phyloP scores from a whole-genome alignment of 2,797 vertebrate species.

The Distichodus sexfasciatus region DNA sequence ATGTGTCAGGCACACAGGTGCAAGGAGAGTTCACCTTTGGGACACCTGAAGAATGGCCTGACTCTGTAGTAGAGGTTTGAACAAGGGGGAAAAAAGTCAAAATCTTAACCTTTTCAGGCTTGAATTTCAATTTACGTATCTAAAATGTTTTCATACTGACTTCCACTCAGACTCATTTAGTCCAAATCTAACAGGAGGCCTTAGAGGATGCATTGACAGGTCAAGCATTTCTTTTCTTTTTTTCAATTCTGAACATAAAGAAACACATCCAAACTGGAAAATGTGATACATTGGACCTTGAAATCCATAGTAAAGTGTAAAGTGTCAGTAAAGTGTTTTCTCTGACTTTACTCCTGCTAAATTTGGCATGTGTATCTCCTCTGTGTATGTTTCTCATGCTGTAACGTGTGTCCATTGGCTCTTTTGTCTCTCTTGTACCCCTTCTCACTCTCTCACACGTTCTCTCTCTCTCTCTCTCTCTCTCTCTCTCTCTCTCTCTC shows the following conservation, averaged over 20 bases:
- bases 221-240: conserved; percentile 31
- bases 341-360: conserved; percentile 29
- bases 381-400: conserved; percentile 52
- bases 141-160: no score
- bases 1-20: conserved; percentile 44
- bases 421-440: conserved; percentile 39
- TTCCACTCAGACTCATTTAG: no score
- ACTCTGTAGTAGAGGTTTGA: neutral
- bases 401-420: conserved; percentile 60
- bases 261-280: no score
- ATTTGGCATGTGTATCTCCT: conserved; percentile 54
- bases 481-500: conserved; percentile 39
- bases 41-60: conserved; percentile 46
- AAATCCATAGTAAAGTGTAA: no score
- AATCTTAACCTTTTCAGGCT: no score
- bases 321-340: conserved; percentile 25
- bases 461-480: neutral
- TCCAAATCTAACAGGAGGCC: no score
- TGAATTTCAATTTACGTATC: no score
- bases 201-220: no score
- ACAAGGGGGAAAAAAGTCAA: conserved; percentile 11
- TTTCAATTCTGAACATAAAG: neutral
- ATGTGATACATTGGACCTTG: no score
- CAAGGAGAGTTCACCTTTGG: conserved; percentile 41
- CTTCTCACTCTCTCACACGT: conserved; percentile 30